These are phyloP conservation scores for Agelastica alni DNA, from an alignment of 2,888 invertebrate genomes.

Conservation along the genomic window DNA sequence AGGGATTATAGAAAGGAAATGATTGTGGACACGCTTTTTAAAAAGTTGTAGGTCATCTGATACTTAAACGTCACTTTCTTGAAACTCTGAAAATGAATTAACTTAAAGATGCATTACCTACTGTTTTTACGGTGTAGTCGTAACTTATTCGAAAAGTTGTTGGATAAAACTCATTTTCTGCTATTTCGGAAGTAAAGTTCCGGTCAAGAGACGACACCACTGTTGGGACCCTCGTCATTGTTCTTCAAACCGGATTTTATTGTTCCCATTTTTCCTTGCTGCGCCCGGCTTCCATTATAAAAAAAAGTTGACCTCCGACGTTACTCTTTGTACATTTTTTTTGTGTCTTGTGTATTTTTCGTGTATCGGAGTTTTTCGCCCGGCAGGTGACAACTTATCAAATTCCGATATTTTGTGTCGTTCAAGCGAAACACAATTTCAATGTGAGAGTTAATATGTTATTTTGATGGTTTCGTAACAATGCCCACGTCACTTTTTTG, in stretches of 20 bases:
- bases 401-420: neutral
- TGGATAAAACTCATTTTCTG: constrained; percentile 19
- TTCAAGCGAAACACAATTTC: neutral
- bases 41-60: too few species aligned
- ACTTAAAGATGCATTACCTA: too few species aligned
- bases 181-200: constrained; percentile 33
- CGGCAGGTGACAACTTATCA: constrained; percentile 9
- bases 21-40: too few species aligned
- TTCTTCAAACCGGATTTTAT: constrained; percentile 35
- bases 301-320: constrained; percentile 25
- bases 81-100: too few species aligned
- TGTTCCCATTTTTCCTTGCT: constrained; percentile 27
- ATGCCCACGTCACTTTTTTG: too few species aligned
- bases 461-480: too few species aligned
- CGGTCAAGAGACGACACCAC: constrained; percentile 40
- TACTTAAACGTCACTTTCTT: too few species aligned
- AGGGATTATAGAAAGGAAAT: too few species aligned
- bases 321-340: neutral
- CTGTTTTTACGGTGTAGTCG: constrained; percentile 1
- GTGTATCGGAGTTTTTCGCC: neutral
- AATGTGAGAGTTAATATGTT: too few species aligned
- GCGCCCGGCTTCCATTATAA: constrained; percentile 35
- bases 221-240: constrained; percentile 41
- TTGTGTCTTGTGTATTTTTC: neutral
- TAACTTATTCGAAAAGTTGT: constrained; percentile 15